Evolutionary conservation across 2,888 invertebrate genomes (phyloP).

Genomic region (Steinernema scapterisci): DNA sequence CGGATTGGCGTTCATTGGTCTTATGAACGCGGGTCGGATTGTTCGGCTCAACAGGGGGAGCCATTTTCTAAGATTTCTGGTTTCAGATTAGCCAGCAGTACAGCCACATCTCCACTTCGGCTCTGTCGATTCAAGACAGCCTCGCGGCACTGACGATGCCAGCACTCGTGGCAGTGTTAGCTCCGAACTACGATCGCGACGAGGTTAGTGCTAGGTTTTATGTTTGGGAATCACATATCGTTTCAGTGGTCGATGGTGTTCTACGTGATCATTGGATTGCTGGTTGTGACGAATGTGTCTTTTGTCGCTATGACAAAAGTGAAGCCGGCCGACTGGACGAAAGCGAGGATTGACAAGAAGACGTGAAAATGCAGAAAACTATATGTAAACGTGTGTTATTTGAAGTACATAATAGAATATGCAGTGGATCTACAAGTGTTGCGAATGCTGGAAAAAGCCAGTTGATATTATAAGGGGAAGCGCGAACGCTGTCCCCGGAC

Average conservation of each 20-base stretch:
- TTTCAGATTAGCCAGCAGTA: conserved; percentile 33
- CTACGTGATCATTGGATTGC: not conserved
- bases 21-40: conserved; percentile 52
- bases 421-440: too few relatives aligned
- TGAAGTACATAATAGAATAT: too few relatives aligned
- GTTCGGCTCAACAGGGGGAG: too few relatives aligned
- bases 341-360: not conserved
- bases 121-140: conserved; percentile 33
- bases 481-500: too few relatives aligned
- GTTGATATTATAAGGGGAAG: too few relatives aligned
- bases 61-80: too few relatives aligned
- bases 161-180: not conserved
- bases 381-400: too few relatives aligned
- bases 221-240: too few relatives aligned
- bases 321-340: conserved; percentile 17
- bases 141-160: conserved; percentile 30
- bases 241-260: conserved; percentile 6
- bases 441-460: too few relatives aligned
- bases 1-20: conserved; percentile 55
- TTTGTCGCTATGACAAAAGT: conserved; percentile 1
- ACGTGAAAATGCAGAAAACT: too few relatives aligned
- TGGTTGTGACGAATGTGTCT: not conserved
- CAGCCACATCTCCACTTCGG: conserved; percentile 33
- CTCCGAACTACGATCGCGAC: not conserved
- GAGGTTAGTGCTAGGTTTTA: conserved; percentile 8